Base-by-base conservation (phyloP, 2,888 invertebrate species). In the Mayetiola destructor region DNA sequence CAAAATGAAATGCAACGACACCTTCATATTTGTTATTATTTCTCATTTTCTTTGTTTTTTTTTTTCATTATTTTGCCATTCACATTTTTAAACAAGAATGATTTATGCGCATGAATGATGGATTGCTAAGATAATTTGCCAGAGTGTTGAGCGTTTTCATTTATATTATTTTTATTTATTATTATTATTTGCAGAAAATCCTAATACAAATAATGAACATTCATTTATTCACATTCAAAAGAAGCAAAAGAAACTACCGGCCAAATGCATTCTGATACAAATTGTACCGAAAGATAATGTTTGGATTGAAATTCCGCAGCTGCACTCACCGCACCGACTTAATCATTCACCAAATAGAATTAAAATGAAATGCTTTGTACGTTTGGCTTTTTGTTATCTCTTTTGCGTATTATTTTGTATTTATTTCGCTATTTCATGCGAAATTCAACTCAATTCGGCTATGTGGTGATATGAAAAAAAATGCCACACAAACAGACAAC, bases 281-380 rank as follows among this genome's bases (percentile, higher is more conserved):
- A 42, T 23, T 21, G 21, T 21, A 42, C 42, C 23, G 23, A 42
- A 23, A n/a, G n/a, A n/a, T 42, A 23, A 23, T 42, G 42, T 42
- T 42, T 42, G 42, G 23, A 42, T 42, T 42, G 23, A 42, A 42
- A 42, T 42, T 42, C 42, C 23, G 42, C 42, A 42, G 42, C 42
- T 42, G 42, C 42, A 42, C 23, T 23, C 42, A 42, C 16, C 4
- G 12, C 42, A 42, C 18, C 39, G n/a, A n/a, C n/a, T n/a, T n/a
- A n/a, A n/a, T n/a, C n/a, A n/a, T n/a, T n/a, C n/a, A n/a, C n/a
- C n/a, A n/a, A n/a, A n/a, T n/a, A n/a, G n/a, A n/a, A n/a, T n/a
- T n/a, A n/a, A n/a, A n/a, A n/a, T n/a, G n/a, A n/a, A n/a, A n/a
- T n/a, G n/a, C n/a, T n/a, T n/a, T n/a, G n/a, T n/a, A n/a, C 39